phyloP scores from a whole-genome alignment of 1,140 invertebrate species.

The Aphelinus atriplicis region DNA sequence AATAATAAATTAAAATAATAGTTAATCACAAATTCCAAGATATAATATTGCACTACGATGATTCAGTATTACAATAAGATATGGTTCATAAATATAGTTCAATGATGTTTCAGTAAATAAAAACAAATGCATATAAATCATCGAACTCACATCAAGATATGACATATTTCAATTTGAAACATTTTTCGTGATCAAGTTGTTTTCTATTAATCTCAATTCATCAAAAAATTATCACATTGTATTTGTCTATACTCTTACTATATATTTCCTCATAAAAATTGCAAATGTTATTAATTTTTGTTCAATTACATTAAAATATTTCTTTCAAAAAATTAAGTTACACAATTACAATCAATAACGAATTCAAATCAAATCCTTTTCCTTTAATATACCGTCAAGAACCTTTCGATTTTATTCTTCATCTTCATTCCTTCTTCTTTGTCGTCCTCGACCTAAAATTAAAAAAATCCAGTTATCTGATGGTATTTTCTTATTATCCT shows the following conservation, averaged over 20 bases:
- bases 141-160: too few species aligned
- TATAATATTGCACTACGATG: constrained; percentile 14
- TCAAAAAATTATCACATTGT: too few species aligned
- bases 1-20: constrained; percentile 18
- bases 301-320: too few species aligned
- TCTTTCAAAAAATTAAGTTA: background rate
- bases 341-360: background rate
- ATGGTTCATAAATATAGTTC: background rate
- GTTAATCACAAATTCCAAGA: constrained; percentile 15
- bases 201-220: background rate
- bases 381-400: background rate
- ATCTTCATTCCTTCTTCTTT: constrained; percentile 53
- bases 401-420: constrained; percentile 40
- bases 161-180: background rate
- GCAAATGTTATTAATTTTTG: background rate
- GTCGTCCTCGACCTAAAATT: constrained; percentile 57
- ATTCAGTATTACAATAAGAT: constrained; percentile 12
- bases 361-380: background rate
- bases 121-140: too few species aligned
- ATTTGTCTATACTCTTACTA: background rate
- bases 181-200: background rate
- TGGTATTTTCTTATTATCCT: constrained; percentile 12
- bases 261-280: constrained; percentile 2
- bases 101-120: too few species aligned
- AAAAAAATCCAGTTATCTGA: constrained; percentile 26